Evolutionary conservation across 2,113 vertebrate species (phyloP).

Genomic region (Psittacula cyanocephala): DNA sequence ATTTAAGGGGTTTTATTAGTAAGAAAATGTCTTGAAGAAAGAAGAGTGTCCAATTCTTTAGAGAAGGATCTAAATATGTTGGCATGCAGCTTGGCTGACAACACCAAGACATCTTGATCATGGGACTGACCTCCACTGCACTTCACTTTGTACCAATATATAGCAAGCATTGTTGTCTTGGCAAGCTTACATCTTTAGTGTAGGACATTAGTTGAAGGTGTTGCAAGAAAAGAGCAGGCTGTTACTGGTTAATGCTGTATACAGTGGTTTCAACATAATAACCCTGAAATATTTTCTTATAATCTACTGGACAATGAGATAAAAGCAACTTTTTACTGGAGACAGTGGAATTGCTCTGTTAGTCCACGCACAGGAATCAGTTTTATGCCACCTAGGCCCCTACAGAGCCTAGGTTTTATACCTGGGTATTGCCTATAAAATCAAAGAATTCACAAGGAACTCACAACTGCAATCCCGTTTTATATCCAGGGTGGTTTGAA

Average conservation of each 20-base stretch:
- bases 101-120: no score
- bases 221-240: neutral
- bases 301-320: neutral
- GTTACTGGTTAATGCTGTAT: neutral
- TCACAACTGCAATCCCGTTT: neutral
- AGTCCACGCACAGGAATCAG: neutral
- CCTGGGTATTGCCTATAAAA: neutral
- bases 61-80: neutral
- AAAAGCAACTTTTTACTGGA: neutral
- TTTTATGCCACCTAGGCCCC: neutral
- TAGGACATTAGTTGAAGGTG: rapidly evolving
- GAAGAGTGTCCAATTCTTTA: neutral
- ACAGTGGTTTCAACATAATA: neutral
- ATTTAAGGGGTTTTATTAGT: neutral
- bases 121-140: neutral
- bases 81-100: neutral
- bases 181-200: neutral
- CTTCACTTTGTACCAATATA: neutral
- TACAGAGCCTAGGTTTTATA: neutral
- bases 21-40: neutral
- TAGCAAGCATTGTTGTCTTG: rapidly evolving
- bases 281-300: neutral
- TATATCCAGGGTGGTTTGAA: neutral
- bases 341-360: neutral
- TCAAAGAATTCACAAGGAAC: neutral